Evolutionary conservation across 2,797 vertebrate genomes (phyloP).

Genomic region (Parauchenoglanis ngamensis): DNA sequence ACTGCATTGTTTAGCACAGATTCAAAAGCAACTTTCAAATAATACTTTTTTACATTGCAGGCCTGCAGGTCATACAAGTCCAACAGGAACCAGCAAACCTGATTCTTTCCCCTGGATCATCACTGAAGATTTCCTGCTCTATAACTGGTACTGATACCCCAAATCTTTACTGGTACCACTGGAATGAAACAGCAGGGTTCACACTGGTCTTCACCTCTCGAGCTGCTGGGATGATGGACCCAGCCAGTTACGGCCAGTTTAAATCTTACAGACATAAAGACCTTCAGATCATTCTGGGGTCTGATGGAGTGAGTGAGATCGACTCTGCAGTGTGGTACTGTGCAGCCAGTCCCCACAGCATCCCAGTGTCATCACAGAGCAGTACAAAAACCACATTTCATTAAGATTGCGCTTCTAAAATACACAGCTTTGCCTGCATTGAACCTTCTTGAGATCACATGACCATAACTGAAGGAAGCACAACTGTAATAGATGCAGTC

Average conservation of each 20-base stretch:
- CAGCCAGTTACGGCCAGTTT: constrained; percentile 23
- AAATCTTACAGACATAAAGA: constrained; percentile 34
- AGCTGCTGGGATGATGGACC: constrained; percentile 11
- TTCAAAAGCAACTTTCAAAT: background rate
- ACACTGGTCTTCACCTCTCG: constrained; percentile 22
- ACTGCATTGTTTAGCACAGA: background rate
- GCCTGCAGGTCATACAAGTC: constrained; percentile 26
- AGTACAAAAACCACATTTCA: constrained; percentile 41
- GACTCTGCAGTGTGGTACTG: constrained; percentile 60
- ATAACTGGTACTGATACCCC: constrained; percentile 24
- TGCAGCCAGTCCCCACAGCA: constrained; percentile 41
- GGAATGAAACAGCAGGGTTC: constrained; percentile 24
- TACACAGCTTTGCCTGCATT: background rate
- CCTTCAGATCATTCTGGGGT: constrained; percentile 41
- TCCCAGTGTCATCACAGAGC: constrained; percentile 26
- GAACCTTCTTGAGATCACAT: background rate
- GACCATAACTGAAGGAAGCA: background rate
- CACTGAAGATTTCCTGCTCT: constrained; percentile 37
- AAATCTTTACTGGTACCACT: constrained; percentile 46
- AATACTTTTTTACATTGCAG: background rate
- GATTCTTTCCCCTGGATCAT: constrained; percentile 22
- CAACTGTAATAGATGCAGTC: background rate
- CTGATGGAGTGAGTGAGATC: constrained; percentile 21
- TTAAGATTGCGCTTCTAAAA: background rate
- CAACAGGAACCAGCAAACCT: constrained; percentile 36